These are phyloP conservation scores for Rhinolophus ferrumequinum DNA, from an alignment of 2,113 vertebrate species.

Conservation along the genomic window DNA sequence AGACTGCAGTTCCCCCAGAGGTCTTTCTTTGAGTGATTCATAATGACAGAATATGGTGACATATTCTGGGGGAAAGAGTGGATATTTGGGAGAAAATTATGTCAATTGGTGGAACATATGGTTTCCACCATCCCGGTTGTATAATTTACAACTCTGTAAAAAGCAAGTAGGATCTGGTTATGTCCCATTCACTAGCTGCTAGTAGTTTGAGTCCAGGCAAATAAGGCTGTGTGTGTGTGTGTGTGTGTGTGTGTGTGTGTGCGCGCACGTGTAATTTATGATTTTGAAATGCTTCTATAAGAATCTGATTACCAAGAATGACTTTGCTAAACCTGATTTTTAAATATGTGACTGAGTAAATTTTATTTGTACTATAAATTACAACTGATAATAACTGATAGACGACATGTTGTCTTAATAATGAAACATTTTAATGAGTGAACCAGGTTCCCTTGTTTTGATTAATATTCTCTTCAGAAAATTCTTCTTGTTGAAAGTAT, in stretches of 20 bases:
- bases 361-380: not conserved
- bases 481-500: not conserved
- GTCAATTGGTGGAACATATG: not conserved
- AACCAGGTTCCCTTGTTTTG: not conserved
- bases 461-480: constrained; percentile 48
- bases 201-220: not conserved
- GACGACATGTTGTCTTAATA: not conserved
- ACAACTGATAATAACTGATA: not conserved
- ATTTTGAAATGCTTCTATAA: constrained; percentile 4
- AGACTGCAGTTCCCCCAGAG: not conserved
- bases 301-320: not conserved
- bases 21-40: not conserved
- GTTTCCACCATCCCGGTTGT: not conserved
- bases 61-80: not conserved
- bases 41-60: not conserved
- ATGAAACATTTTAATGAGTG: not conserved
- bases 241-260: not conserved
- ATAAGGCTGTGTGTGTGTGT: not conserved
- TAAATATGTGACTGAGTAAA: not conserved
- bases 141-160: not conserved
- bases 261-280: not conserved
- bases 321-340: not conserved
- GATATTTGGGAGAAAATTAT: not conserved
- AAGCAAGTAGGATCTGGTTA: not conserved
- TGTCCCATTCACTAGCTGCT: not conserved